These are phyloP conservation scores for Stratiomys singularior DNA, from an alignment of 2,888 invertebrate species.

Conservation along the genomic window DNA sequence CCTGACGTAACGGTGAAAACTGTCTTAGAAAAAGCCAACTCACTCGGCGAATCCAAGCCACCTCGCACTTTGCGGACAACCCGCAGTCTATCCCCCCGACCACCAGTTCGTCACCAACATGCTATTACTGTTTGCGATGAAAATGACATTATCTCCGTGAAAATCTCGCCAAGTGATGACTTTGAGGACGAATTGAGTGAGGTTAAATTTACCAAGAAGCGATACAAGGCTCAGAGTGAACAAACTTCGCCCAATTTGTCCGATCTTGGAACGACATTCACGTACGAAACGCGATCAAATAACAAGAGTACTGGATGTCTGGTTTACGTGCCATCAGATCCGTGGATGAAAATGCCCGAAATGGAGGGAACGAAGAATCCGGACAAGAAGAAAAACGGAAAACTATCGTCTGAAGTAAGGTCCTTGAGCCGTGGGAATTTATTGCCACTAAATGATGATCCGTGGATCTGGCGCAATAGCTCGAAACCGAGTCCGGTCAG, in stretches of 20 bases:
- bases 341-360: constrained; percentile 63
- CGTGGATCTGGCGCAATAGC: constrained; percentile 59
- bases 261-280: constrained; percentile 57
- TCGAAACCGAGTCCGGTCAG: constrained; percentile 12
- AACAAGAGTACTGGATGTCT: constrained; percentile 62
- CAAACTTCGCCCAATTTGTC: constrained; percentile 64
- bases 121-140: constrained; percentile 58
- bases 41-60: constrained; percentile 57
- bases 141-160: constrained; percentile 56
- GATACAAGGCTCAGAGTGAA: constrained; percentile 62
- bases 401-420: constrained; percentile 53
- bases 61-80: constrained; percentile 57
- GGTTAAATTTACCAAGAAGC: constrained; percentile 53
- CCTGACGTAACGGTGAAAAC: constrained; percentile 65
- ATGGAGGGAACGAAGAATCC: constrained; percentile 44
- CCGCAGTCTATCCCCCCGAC: constrained; percentile 58
- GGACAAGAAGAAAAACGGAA: constrained; percentile 20
- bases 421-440: constrained; percentile 54
- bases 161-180: constrained; percentile 58
- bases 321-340: constrained; percentile 62
- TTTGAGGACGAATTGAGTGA: constrained; percentile 53
- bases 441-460: constrained; percentile 55
- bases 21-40: constrained; percentile 58
- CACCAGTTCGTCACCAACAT: constrained; percentile 58
- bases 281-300: constrained; percentile 55